These are phyloP conservation scores for Cottoperca gobio DNA, from an alignment of 2,797 vertebrate genomes.

Conservation along the genomic window DNA sequence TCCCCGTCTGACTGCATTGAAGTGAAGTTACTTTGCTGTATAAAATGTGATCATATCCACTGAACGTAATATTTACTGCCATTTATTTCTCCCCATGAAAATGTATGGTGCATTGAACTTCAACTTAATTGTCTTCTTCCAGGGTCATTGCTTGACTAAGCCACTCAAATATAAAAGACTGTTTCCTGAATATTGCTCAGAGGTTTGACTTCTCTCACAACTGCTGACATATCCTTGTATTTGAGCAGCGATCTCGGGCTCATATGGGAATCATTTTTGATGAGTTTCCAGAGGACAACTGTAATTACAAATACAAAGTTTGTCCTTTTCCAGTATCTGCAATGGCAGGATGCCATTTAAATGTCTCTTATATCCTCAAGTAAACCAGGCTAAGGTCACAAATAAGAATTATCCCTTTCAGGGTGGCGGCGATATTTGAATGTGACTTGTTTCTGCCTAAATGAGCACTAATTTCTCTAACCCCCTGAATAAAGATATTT, in stretches of 20 bases:
- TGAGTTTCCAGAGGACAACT: conserved; percentile 32
- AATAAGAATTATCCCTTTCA: not conserved
- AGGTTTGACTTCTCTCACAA: conserved; percentile 15
- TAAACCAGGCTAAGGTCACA: conserved; percentile 50
- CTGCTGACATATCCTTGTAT: conserved; percentile 31
- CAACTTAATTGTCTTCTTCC: not conserved
- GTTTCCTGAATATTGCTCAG: not conserved
- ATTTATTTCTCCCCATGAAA: not conserved
- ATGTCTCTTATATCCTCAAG: conserved; percentile 60
- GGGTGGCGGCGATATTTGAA: conserved; percentile 32
- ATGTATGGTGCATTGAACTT: not conserved
- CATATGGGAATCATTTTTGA: not conserved
- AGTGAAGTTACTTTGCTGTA: not conserved
- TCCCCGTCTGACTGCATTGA: not conserved
- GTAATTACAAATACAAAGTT: conserved; percentile 38
- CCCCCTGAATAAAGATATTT: conserved; percentile 1
- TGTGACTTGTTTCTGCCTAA: conserved; percentile 3
- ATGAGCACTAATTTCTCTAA: conserved; percentile 21
- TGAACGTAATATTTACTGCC: not conserved
- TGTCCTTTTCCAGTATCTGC: conserved; percentile 24
- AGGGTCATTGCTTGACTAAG: conserved; percentile 14
- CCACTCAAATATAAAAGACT: not conserved
- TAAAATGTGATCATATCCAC: not conserved
- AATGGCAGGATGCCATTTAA: conserved; percentile 51
- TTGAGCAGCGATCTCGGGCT: not conserved